Evolutionary conservation across 2,113 vertebrate species (phyloP).

Genomic region (Struthio camelus): DNA sequence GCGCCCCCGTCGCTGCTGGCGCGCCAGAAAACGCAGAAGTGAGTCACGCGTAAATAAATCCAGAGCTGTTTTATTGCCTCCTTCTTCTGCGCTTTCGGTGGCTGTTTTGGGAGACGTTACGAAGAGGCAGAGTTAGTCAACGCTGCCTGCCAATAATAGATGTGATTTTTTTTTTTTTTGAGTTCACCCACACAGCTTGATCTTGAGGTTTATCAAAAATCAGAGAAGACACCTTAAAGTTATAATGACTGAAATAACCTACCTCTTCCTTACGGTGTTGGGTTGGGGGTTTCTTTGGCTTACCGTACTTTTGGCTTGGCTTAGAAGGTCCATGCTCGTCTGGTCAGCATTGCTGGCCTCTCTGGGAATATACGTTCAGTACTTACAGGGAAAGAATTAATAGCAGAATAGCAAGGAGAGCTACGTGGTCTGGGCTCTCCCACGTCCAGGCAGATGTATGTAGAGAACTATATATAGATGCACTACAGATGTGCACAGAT

Average conservation of each 20-base stretch:
- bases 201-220: neutral
- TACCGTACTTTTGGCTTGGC: neutral
- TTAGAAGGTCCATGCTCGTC: neutral
- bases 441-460: neutral
- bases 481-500: neutral
- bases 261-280: neutral
- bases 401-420: neutral
- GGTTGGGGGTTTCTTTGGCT: neutral
- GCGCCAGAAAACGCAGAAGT: neutral
- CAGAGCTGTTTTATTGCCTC: neutral
- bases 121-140: neutral
- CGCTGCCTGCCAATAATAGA: slow-evolving; percentile 23
- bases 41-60: neutral
- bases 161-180: neutral
- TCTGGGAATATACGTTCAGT: neutral
- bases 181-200: neutral
- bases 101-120: neutral
- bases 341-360: neutral
- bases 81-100: accelerated
- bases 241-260: neutral
- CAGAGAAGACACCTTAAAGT: neutral
- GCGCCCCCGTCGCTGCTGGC: accelerated
- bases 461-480: neutral
- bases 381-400: neutral
- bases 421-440: neutral